Conservation (phyloP, 2,113 vertebrate species). For the Xiphophorus hellerii region DNA sequence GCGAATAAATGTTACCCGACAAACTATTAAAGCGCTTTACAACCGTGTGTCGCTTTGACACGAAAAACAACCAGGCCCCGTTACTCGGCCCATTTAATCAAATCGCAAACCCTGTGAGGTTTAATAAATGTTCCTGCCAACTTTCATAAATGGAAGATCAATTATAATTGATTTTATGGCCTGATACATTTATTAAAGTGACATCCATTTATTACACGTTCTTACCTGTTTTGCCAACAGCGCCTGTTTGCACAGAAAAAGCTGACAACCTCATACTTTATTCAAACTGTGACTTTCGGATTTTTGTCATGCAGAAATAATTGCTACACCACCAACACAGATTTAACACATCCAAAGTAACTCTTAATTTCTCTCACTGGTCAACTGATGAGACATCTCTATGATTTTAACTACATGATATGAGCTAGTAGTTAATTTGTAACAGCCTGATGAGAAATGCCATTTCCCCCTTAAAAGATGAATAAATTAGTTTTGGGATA, state of each 20-base stretch:
- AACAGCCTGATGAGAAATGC: conserved; percentile 54
- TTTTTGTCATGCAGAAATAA: conserved; percentile 63
- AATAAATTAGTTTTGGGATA: conserved; percentile 69
- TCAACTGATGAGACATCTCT: conserved; percentile 43
- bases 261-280: conserved; percentile 39
- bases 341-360: conserved; percentile 23
- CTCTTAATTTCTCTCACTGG: conserved; percentile 55
- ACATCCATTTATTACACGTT: conserved; percentile 77
- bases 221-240: conserved; percentile 74
- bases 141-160: conserved; percentile 81
- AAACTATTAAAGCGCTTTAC: conserved; percentile 63
- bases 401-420: conserved; percentile 63
- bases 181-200: conserved; percentile 84
- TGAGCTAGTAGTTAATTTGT: conserved; percentile 50
- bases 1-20: conserved; percentile 69
- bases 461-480: conserved; percentile 64
- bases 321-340: conserved; percentile 39
- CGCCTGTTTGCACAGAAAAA: conserved; percentile 36
- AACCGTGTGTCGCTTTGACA: conserved; percentile 70
- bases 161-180: conserved; percentile 83
- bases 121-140: conserved; percentile 83
- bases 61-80: conserved; percentile 49
- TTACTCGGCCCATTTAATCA: conserved; percentile 74
- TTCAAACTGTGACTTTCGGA: conserved; percentile 53
- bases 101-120: conserved; percentile 72